Percentiles rank a stretch among this genome's conserved stretches.
phyloP scores from a whole-genome alignment of 2,888 invertebrate genomes.

The Polietes domitor region DNA sequence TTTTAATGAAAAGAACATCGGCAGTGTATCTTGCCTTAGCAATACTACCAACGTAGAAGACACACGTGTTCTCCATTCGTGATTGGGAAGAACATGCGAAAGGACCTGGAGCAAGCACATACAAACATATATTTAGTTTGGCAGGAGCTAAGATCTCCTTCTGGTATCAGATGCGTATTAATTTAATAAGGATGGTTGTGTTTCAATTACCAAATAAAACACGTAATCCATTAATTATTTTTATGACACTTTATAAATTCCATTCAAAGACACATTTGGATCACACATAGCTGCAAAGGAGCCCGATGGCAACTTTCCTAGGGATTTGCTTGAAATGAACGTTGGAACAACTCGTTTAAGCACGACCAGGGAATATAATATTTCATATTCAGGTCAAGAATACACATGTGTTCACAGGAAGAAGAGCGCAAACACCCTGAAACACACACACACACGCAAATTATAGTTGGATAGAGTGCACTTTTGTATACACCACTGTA shows the following conservation, averaged over 20 bases:
- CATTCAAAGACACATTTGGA: slow-evolving; percentile 44
- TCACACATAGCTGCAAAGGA: background rate
- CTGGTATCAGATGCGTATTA: slow-evolving; percentile 19
- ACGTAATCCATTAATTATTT: slow-evolving; percentile 63
- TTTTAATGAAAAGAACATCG: too few relatives aligned
- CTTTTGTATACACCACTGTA: too few relatives aligned
- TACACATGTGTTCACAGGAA: background rate
- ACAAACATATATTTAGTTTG: background rate
- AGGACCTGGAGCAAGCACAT: too few relatives aligned
- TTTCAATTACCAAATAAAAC: slow-evolving; percentile 55
- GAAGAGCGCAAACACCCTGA: background rate
- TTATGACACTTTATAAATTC: slow-evolving; percentile 57
- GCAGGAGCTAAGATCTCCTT: background rate
- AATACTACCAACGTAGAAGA: too few relatives aligned
- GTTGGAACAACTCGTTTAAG: background rate
- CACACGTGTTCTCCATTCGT: too few relatives aligned
- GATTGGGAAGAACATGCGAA: too few relatives aligned
- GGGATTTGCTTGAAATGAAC: background rate
- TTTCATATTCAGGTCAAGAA: slow-evolving; percentile 50
- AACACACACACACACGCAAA: too few relatives aligned
- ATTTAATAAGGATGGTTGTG: slow-evolving; percentile 36
- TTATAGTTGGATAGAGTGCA: too few relatives aligned
- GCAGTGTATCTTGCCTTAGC: too few relatives aligned
- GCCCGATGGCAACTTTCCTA: background rate
- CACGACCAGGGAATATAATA: background rate